These are phyloP conservation scores for Sebastes kiyomatsui DNA, from an alignment of 2,797 vertebrate species.

Conservation along the genomic window DNA sequence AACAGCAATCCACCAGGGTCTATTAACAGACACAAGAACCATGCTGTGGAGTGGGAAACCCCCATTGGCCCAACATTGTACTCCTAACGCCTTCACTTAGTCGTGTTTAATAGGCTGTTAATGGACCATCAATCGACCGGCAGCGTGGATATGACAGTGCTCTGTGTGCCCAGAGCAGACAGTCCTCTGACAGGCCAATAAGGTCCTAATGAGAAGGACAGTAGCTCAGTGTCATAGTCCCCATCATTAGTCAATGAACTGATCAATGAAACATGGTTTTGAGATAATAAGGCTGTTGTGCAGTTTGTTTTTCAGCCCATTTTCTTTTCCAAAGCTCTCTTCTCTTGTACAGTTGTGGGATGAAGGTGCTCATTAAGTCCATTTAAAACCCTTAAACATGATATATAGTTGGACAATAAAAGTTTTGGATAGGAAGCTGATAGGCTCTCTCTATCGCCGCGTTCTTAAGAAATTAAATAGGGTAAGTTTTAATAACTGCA, in stretches of 20 bases:
- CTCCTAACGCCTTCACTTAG: conserved; percentile 75
- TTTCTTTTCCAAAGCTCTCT: neutral
- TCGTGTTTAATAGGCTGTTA: conserved; percentile 81
- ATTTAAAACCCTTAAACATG: conserved; percentile 3
- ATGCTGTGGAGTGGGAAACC: conserved; percentile 67
- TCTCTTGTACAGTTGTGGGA: neutral
- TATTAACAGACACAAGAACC: conserved; percentile 63
- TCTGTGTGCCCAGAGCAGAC: conserved; percentile 64
- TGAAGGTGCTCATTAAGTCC: neutral
- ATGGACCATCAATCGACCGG: conserved; percentile 80
- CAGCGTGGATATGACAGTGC: conserved; percentile 74
- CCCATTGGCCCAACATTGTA: conserved; percentile 68
- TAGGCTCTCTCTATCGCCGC: neutral
- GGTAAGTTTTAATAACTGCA: neutral
- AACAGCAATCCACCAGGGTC: conserved; percentile 58
- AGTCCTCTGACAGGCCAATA: conserved; percentile 74
- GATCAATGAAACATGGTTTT: conserved; percentile 75
- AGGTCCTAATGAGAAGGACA: conserved; percentile 74
- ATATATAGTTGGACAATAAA: neutral
- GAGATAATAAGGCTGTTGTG: conserved; percentile 62
- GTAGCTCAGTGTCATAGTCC: conserved; percentile 62
- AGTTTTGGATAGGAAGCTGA: neutral
- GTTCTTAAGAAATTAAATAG: neutral
- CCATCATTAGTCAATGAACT: conserved; percentile 68
- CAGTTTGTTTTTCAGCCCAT: conserved; percentile 39